These are phyloP conservation scores for Mus minutoides DNA, from an alignment of 2,797 vertebrate genomes.

Conservation along the genomic window DNA sequence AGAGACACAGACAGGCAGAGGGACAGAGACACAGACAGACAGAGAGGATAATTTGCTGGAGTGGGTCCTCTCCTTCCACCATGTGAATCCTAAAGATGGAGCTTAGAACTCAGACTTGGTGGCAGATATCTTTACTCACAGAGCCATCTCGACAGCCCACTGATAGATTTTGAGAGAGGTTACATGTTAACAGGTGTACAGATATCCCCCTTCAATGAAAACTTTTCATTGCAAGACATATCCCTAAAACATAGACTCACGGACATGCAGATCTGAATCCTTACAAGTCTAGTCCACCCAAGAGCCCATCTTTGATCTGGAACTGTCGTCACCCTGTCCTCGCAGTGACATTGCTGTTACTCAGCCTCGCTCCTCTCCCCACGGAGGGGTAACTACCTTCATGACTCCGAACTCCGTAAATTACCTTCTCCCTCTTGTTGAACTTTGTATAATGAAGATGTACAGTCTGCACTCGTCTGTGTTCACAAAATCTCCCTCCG, in stretches of 20 bases:
- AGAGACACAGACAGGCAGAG: not conserved
- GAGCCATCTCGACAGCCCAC: not conserved
- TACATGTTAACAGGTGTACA: not conserved
- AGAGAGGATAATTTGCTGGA: not conserved
- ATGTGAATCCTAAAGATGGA: not conserved
- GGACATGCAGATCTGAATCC: not conserved
- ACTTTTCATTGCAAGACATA: not conserved
- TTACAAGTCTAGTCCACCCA: not conserved
- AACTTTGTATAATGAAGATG: conserved; percentile 21
- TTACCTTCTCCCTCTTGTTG: not conserved
- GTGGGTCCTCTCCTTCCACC: not conserved
- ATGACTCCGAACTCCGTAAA: not conserved
- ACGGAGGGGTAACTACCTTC: not conserved
- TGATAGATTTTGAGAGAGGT: not conserved
- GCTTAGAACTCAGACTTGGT: not conserved
- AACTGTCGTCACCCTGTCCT: not conserved
- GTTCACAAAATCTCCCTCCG: not conserved
- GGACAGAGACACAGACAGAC: not conserved
- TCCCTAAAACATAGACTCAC: not conserved
- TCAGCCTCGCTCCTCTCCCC: not conserved
- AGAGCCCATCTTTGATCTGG: not conserved
- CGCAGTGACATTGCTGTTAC: no score
- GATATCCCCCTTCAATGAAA: not conserved
- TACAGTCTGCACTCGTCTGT: not conserved
- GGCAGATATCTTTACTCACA: not conserved